Evolutionary conservation across 2,113 vertebrate genomes (phyloP), one percentile per base, ranked within the genome.

Genomic region (Pungitius pungitius): DNA sequence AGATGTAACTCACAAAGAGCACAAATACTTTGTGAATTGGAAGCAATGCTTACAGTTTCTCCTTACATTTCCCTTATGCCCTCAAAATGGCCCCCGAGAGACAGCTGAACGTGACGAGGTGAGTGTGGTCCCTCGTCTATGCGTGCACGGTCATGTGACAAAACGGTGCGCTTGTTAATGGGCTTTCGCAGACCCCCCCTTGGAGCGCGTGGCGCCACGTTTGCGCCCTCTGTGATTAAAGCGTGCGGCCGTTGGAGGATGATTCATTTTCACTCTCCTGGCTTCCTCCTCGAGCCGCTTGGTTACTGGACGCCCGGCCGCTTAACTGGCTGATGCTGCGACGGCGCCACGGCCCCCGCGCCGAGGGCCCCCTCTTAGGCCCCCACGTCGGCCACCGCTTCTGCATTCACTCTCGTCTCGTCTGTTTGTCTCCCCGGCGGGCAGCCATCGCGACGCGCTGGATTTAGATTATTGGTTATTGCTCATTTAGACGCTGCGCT

Each of bases 201-300:
- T 35, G 6, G 33, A 22, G 47, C 62, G 59, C 57, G 33, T 8
- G 42, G 58, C 72, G 57, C 55, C 57, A 22, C 85, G 69, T 89
- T 84, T 88, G 51, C 75, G 67, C 54, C 66, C 51, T 73, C 66
- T 75, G 69, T 76, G 81, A 85, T 78, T 82, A 71, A 77, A 81
- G 76, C 79, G 73, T 76, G 76, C 75, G 81, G 80, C 75, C 61
- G 67, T n/a, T 80, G 65, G 60, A 51, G 0, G 20, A 80, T 82
- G 90, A 88, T 12, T 90, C 84, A 88, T 67, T n/a, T n/a, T 78
- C 70, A 47, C 76, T 86, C 77, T 82, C 69, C 82, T 86, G 84
- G 85, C 90, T 77, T 57, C 51, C 71, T 51, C 75, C 63, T 47
- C 62, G 77, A 79, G 73, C 88, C 86, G 81, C 88, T 91, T 88